Base-by-base conservation (phyloP, 2,113 vertebrate species). In the Micronycteris hirsuta region DNA sequence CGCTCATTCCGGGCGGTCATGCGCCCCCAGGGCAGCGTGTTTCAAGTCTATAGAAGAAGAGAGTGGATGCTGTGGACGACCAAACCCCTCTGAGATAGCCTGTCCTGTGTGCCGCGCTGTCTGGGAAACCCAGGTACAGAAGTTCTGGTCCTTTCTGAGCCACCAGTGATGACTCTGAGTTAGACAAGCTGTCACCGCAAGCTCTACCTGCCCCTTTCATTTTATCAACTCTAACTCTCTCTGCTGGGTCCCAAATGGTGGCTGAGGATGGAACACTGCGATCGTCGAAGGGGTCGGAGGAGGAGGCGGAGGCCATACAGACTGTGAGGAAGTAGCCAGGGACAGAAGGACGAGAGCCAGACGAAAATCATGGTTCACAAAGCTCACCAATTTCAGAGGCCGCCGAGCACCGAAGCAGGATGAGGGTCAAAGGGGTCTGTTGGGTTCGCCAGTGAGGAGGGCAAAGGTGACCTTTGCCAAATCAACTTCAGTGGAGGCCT, bases 401-500 rank as follows among this genome's bases (percentile, higher is more conserved):
- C 22, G 24, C 14, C 0, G 12, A 70, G 43, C 33, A 19, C 54
- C 54, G 38, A 28, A 9, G 16, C 43, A 38, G 78, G 49, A 67
- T 4, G n/a, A 45, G 7, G 20, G 7, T 31, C 56, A 7, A n/a
- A 20, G 28, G 61, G 22, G 6, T 24, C 28, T 17, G 4, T 1
- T 12, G 38, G 38, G 36, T 15, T 87, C 12, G 0, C 49, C 54
- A 12, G 0, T 1, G 38, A 78, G 70, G 61, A 16, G n/a, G 56
- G 26, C 61, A 38, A 4, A 45, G 56, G 22, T 56, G 20, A 87
- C 68, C n/a, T 91, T 47, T 19, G 31, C 49, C 41, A 43, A 41
- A 6, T 47, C 74, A 6, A 10, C 56, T 45, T 36, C 1, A 0
- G 11, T 7, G 11, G 49, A 47, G 3, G 0, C 2, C 17, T 31